Evolutionary conservation across 37 sponge, comb jelly and placozoan genomes (phyloP).

Genomic region (Dysidea cf. avara): DNA sequence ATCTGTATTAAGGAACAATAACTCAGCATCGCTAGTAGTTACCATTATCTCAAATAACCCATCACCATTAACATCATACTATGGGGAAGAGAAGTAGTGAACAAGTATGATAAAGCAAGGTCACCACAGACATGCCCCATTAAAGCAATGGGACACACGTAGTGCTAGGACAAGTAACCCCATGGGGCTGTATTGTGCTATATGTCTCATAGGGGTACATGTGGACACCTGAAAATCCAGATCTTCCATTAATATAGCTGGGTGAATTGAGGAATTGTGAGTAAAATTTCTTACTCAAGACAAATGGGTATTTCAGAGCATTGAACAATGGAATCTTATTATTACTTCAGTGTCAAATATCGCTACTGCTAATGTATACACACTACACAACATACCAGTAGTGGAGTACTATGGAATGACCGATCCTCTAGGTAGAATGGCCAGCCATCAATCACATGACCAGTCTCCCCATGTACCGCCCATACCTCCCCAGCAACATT

Average conservation of each 20-base stretch:
- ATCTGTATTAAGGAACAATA: conserved; percentile 56
- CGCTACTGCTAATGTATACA: neutral
- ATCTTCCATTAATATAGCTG: too few species aligned
- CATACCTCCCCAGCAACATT: conserved; percentile 67
- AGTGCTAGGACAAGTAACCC: too few species aligned
- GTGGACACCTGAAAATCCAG: too few species aligned
- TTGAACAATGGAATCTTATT: too few species aligned
- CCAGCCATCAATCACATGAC: conserved; percentile 75
- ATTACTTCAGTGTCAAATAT: too few species aligned
- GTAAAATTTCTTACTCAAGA: too few species aligned
- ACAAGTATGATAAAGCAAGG: too few species aligned
- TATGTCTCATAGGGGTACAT: too few species aligned
- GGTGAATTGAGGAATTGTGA: too few species aligned
- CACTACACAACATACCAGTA: conserved; percentile 43
- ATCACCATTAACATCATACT: conserved; percentile 72
- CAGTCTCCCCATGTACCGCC: conserved; percentile 71
- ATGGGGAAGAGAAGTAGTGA: neutral
- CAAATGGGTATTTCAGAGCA: too few species aligned
- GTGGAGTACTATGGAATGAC: conserved; percentile 51
- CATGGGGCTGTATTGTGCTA: too few species aligned
- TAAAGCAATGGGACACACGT: neutral
- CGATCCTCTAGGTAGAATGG: conserved; percentile 68
- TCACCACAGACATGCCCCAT: neutral
- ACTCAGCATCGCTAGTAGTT: conserved; percentile 67
- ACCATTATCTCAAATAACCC: conserved; percentile 58